Base-by-base conservation (phyloP, 2,113 vertebrate genomes). In the Thinocorus orbignyianus region DNA sequence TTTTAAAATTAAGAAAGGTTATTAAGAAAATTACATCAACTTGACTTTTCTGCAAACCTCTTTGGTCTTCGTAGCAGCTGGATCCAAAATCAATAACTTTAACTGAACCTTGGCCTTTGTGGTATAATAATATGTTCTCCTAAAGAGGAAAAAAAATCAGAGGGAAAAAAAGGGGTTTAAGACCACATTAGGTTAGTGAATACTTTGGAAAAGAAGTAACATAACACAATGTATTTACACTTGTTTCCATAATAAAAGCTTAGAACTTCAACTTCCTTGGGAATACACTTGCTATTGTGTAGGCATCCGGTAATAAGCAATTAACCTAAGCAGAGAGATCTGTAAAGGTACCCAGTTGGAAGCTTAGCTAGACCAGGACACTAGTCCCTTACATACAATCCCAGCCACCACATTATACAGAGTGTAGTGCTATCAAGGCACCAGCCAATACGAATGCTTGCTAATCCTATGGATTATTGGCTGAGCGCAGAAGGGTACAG, bases 51-150 rank as follows among this genome's bases (percentile, higher is more conserved):
- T 91, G 85, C 97, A 96, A 92, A 99, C 99, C 99, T 98, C 98
- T 99, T 97, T 99, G 99, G 92, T 99, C 98, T 95, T 99, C 99
- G 76, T 99, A 99, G 95, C 99, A 99, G 95, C 99, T 99, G 69
- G 99, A 99, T 89, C 99, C 99, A 98, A 99, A 99, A 96, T 99
- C 99, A 80, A 99, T 99, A 84, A 99, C 99, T 97, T 99, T 99
- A 93, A 99, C 99, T 87, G 99, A 99, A 42, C 99, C 98, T 46
- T 99, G 99, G 22, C 98, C 99, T 92, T 98, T 98, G 91, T 99
- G 98, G 83, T 98, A 98, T 46, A 99, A 95, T 60, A 99, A 98
- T 95, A 99, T 99, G 93, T 99, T 99, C 95, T 99, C 99, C 99
- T 99, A 81, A 79, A 97, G 35, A 72, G 18, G 13, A n/a, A 84